phyloP scores from a whole-genome alignment of 2,888 invertebrate genomes.

The Teleogryllus oceanicus region DNA sequence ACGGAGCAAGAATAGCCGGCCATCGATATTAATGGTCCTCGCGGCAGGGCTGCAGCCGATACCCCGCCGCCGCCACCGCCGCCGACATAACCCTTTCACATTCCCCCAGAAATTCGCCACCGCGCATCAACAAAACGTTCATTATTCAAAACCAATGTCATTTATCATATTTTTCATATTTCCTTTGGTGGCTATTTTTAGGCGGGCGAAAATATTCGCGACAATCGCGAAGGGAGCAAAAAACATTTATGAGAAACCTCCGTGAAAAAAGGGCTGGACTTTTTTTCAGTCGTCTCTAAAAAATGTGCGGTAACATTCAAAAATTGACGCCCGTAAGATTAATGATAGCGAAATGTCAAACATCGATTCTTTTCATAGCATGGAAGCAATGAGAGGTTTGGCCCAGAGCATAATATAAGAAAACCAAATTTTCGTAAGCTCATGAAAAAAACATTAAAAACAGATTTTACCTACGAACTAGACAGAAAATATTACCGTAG shows the following conservation, averaged over 20 bases:
- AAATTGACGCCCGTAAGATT: constrained; percentile 4
- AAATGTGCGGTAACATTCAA: constrained; percentile 9
- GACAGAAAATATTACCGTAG: no score
- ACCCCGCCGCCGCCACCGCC: not conserved
- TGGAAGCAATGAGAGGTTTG: no score
- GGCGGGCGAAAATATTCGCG: not conserved
- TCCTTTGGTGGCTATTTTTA: constrained; percentile 6
- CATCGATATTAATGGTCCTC: constrained; percentile 7
- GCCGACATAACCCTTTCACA: constrained; percentile 6
- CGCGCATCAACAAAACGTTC: constrained; percentile 7
- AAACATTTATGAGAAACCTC: constrained; percentile 3
- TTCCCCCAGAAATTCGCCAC: not conserved
- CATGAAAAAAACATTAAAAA: no score
- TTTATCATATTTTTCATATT: constrained; percentile 18
- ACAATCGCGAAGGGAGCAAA: constrained; percentile 12
- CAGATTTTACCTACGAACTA: no score
- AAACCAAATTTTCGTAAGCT: no score
- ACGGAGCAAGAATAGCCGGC: constrained; percentile 18
- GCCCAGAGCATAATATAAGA: no score
- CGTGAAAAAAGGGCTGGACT: not conserved
- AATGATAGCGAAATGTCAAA: constrained; percentile 1
- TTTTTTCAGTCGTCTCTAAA: not conserved
- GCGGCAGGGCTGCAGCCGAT: not conserved
- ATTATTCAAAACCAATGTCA: constrained; percentile 9
- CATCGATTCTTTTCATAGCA: not conserved